A percentile compares a stretch with the other conserved stretches of the same genome.
Conservation (phyloP, 2,113 vertebrate genomes). For the Bos javanicus region DNA sequence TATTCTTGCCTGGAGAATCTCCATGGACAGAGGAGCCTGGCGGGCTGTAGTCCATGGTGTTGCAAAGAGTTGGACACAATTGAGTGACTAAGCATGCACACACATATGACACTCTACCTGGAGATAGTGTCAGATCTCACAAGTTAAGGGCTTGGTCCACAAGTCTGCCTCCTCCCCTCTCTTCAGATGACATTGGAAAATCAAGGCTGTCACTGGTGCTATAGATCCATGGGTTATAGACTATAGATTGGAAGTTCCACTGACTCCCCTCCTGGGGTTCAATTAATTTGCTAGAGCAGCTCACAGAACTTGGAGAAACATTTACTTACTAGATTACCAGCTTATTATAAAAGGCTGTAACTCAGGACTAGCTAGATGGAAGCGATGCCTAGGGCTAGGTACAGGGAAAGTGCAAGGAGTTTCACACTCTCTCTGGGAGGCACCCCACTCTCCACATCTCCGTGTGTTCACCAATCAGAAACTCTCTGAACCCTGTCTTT, state of each 20-base stretch:
- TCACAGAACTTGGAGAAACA: not conserved
- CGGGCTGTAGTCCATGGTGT: not conserved
- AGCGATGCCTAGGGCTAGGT: not conserved
- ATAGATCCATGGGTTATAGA: not conserved
- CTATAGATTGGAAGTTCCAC: not conserved
- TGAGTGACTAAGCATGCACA: not conserved
- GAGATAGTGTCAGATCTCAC: not conserved
- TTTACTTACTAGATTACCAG: not conserved
- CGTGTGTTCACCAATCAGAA: not conserved
- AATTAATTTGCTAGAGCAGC: not conserved
- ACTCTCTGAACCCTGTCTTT: not conserved
- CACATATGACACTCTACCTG: not conserved
- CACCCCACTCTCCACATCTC: not conserved
- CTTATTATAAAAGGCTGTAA: not conserved
- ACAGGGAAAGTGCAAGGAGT: no score
- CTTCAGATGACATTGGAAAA: not conserved
- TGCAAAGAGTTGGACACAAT: fast-evolving
- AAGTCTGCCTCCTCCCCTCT: not conserved
- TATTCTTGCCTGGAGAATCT: not conserved
- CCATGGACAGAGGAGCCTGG: not conserved
- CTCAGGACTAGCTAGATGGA: not conserved
- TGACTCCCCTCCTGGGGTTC: not conserved
- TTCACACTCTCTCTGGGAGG: no score
- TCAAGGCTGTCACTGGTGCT: not conserved
- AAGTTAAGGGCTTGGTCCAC: not conserved